Percentiles rank a stretch among this genome's conserved stretches.
phyloP scores from a whole-genome alignment of 1,140 invertebrate species.

The Drosophila aff. region DNA sequence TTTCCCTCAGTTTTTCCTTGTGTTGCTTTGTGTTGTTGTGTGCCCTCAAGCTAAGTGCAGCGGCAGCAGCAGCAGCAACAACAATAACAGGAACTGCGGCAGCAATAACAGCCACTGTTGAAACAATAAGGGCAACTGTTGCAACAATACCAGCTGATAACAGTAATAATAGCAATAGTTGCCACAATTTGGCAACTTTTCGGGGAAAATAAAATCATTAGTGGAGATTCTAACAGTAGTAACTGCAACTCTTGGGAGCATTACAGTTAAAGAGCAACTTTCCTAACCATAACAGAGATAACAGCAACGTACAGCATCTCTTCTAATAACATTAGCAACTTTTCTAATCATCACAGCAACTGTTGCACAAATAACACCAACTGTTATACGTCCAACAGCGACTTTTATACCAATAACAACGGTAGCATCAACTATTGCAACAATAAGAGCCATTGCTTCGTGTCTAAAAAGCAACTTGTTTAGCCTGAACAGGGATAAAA shows the following conservation, averaged over 20 bases:
- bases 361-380: not conserved
- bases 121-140: not conserved
- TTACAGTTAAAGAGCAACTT: too few species aligned
- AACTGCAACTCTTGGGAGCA: not conserved
- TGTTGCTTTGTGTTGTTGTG: constrained; percentile 1
- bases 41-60: constrained; percentile 59
- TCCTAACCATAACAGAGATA: too few species aligned
- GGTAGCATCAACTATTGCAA: not conserved
- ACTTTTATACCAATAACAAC: not conserved
- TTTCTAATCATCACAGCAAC: too few species aligned
- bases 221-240: not conserved
- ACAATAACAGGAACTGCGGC: not conserved
- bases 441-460: not conserved
- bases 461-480: too few species aligned
- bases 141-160: not conserved
- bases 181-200: not conserved
- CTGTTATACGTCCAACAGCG: not conserved
- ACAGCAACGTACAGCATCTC: too few species aligned
- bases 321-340: too few species aligned
- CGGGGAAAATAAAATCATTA: not conserved
- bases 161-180: not conserved
- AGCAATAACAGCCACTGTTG: constrained; percentile 3
- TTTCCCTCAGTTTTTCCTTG: constrained; percentile 17
- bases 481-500: too few species aligned
- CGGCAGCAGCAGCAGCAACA: constrained; percentile 37